These are phyloP conservation scores for Boulengeromyrus knoepffleri DNA, from an alignment of 2,113 vertebrate genomes.

Conservation along the genomic window DNA sequence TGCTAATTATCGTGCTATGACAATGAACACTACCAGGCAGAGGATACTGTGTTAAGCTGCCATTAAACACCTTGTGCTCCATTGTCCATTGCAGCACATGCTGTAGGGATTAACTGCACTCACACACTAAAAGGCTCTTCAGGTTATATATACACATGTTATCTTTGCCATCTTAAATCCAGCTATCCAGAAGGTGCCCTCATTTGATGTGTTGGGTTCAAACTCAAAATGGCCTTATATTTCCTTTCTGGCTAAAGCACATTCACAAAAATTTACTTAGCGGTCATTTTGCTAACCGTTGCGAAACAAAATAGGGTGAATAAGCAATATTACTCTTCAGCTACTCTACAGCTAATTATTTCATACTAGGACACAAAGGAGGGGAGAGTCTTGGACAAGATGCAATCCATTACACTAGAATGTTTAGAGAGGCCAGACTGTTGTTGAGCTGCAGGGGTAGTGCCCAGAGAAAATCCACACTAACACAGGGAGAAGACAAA, in stretches of 20 bases:
- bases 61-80: conserved; percentile 36
- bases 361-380: background rate
- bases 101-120: background rate
- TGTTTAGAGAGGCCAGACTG: background rate
- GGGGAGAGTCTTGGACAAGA: background rate
- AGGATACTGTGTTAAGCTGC: conserved; percentile 44
- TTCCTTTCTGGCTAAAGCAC: background rate
- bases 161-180: background rate
- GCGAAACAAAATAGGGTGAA: background rate
- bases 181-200: background rate
- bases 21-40: background rate
- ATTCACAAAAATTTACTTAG: background rate
- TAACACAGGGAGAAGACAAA: background rate
- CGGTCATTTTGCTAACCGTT: background rate
- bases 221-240: background rate
- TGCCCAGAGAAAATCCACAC: background rate
- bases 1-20: background rate
- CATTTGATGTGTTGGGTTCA: background rate
- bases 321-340: background rate
- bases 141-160: background rate
- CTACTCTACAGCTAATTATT: background rate
- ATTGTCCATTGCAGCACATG: background rate
- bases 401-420: background rate
- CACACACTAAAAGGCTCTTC: background rate
- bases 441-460: background rate